phyloP scores from a whole-genome alignment of 1,140 invertebrate genomes.

The Vollenhovia emeryi region DNA sequence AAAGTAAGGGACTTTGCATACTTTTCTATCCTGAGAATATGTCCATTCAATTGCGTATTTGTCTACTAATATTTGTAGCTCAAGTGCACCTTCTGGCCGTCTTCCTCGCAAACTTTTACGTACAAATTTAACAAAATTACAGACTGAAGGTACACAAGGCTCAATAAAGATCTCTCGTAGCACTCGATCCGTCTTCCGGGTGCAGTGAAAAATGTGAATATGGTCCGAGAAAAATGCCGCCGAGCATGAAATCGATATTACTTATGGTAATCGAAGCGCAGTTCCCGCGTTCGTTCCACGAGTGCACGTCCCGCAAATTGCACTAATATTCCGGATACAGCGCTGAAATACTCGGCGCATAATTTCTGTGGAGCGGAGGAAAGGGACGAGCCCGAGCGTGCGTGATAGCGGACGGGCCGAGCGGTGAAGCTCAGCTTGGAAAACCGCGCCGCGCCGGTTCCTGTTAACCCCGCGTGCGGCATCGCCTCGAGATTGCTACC shows the following conservation, averaged over 20 bases:
- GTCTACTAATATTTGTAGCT: neutral
- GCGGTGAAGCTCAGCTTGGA: neutral
- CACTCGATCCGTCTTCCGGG: neutral
- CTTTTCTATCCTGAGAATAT: neutral
- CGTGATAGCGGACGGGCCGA: constrained; percentile 23
- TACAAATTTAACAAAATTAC: neutral
- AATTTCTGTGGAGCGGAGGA: constrained; percentile 23
- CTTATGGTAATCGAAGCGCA: constrained; percentile 16
- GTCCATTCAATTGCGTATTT: neutral
- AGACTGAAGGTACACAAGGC: neutral
- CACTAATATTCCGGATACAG: constrained; percentile 34
- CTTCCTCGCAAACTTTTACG: neutral
- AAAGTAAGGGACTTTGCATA: neutral
- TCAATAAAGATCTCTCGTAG: neutral
- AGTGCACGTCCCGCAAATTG: constrained; percentile 14
- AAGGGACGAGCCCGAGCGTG: neutral
- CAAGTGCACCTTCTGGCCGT: neutral
- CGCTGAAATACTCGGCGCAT: constrained; percentile 33
- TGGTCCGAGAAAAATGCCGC: constrained; percentile 22
- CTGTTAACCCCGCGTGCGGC: constrained; percentile 19
- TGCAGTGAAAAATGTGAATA: neutral
- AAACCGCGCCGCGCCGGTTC: constrained; percentile 32
- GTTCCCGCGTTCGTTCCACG: neutral
- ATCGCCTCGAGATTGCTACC: constrained; percentile 51
- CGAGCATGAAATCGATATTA: constrained; percentile 23